These are phyloP conservation scores for Drosophila dunni DNA, from an alignment of 1,140 invertebrate species.

Conservation along the genomic window DNA sequence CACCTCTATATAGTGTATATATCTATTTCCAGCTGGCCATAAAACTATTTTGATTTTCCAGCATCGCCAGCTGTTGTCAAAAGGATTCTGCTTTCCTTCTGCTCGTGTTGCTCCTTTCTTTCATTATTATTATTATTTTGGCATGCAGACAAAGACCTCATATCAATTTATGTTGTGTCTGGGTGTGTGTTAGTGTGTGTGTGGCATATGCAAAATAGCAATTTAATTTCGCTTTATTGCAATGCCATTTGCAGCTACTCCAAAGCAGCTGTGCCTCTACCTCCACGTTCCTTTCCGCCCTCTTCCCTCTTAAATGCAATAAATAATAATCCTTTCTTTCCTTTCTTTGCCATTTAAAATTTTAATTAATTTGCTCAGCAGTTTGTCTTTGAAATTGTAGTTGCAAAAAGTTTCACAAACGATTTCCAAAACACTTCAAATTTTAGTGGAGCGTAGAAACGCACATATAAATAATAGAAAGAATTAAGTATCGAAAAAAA, in stretches of 20 bases:
- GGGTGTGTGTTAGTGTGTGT: slow-evolving; percentile 15
- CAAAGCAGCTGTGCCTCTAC: slow-evolving; percentile 62
- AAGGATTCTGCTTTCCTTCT: slow-evolving; percentile 48
- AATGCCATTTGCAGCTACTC: slow-evolving; percentile 78
- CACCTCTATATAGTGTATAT: too few species aligned
- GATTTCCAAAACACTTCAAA: too few species aligned
- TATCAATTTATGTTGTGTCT: slow-evolving; percentile 59
- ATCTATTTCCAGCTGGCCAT: slow-evolving; percentile 1
- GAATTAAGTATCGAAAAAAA: too few species aligned
- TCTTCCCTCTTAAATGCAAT: slow-evolving; percentile 36
- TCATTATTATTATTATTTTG: slow-evolving; percentile 52
- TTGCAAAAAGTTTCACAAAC: too few species aligned
- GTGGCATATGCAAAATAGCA: slow-evolving; percentile 77
- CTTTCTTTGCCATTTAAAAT: slow-evolving; percentile 28
- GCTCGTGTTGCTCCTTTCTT: slow-evolving; percentile 20
- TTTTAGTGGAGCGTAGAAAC: too few species aligned
- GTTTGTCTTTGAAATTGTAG: background rate
- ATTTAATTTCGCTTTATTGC: slow-evolving; percentile 83
- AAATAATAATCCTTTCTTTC: slow-evolving; percentile 60
- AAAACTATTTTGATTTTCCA: slow-evolving; percentile 64
- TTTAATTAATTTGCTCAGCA: slow-evolving; percentile 54
- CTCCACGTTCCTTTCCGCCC: background rate
- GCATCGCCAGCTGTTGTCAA: slow-evolving; percentile 73
- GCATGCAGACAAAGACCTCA: slow-evolving; percentile 65
- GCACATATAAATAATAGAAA: too few species aligned